Conservation (phyloP, 2,113 vertebrate species). For the Dromiciops gliroides region DNA sequence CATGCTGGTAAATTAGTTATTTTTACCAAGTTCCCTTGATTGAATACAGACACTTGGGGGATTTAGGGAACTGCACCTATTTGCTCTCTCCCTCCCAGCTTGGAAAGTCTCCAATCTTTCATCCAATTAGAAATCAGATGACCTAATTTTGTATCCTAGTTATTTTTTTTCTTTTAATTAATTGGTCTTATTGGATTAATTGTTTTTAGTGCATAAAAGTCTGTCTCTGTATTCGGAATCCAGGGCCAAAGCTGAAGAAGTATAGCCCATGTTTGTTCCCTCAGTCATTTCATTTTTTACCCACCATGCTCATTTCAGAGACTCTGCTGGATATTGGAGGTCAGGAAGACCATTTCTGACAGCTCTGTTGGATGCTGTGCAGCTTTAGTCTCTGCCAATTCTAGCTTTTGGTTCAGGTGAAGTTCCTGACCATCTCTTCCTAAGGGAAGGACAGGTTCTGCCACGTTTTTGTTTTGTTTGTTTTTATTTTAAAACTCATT, state of each 20-base stretch:
- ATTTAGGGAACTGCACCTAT: background rate
- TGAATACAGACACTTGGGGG: background rate
- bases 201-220: background rate
- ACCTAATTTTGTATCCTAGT: background rate
- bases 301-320: background rate
- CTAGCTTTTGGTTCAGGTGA: background rate
- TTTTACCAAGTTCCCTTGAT: background rate
- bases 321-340: background rate
- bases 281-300: background rate
- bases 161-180: background rate
- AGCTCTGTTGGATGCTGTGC: background rate
- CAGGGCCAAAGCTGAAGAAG: background rate
- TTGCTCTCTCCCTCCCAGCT: background rate
- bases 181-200: background rate
- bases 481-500: background rate
- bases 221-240: background rate
- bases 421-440: background rate
- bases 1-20: background rate
- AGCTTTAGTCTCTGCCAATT: background rate
- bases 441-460: background rate
- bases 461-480: background rate
- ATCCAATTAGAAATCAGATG: background rate
- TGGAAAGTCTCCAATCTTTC: background rate
- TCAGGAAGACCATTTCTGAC: too few species aligned
- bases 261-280: background rate